A percentile compares a stretch with the other conserved stretches of the same genome.
Evolutionary conservation across 2,797 vertebrate species (phyloP).

Genomic region (Scolopax rusticola): DNA sequence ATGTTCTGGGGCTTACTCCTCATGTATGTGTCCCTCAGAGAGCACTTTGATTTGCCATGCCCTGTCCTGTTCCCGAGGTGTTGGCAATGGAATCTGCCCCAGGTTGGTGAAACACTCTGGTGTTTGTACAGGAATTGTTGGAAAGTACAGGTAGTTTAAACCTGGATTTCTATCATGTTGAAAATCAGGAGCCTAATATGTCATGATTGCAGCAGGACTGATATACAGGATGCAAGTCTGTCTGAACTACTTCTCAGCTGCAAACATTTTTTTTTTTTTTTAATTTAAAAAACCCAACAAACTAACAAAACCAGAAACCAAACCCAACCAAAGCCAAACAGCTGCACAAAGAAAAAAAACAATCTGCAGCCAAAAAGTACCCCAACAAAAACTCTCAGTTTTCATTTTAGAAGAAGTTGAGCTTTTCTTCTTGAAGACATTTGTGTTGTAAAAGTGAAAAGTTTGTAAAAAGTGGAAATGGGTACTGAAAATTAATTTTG

Average conservation of each 20-base stretch:
- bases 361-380: fast-evolving
- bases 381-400: fast-evolving
- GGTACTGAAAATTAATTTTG: not conserved
- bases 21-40: fast-evolving
- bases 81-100: not conserved
- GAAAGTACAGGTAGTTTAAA: not conserved
- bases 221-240: not conserved
- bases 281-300: not conserved
- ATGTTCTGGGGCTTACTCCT: not conserved
- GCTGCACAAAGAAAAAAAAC: no score
- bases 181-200: not conserved
- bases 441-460: not conserved
- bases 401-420: not conserved
- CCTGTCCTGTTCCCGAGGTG: not conserved
- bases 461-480: not conserved
- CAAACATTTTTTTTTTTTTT: no score
- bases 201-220: not conserved
- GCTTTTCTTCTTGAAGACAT: not conserved
- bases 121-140: not conserved
- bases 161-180: not conserved
- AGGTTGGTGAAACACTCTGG: not conserved
- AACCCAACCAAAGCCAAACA: not conserved
- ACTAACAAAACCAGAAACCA: not conserved
- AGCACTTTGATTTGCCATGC: not conserved
- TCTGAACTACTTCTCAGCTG: not conserved